Conservation (phyloP, 2,888 invertebrate genomes). For the Ptilodon capucinus region DNA sequence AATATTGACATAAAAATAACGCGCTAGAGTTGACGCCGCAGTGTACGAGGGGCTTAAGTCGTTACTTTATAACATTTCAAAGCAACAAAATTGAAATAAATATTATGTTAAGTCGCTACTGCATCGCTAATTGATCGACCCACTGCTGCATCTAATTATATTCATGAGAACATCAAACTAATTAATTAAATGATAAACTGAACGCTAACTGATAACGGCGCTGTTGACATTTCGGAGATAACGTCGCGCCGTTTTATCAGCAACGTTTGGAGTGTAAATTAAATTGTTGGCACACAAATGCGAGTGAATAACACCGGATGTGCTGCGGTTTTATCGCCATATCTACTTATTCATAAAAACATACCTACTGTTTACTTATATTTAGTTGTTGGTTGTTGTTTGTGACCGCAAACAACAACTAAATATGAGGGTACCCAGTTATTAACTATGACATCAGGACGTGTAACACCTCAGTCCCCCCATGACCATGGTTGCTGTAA, state of each 20-base stretch:
- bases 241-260: slow-evolving; percentile 23
- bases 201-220: slow-evolving; percentile 17
- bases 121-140: slow-evolving; percentile 25
- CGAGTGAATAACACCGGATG: background rate
- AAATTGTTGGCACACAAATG: slow-evolving; percentile 2
- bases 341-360: too few relatives aligned
- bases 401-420: too few relatives aligned
- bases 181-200: slow-evolving; percentile 33
- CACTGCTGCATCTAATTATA: slow-evolving; percentile 21
- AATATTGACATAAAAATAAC: too few relatives aligned
- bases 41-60: too few relatives aligned
- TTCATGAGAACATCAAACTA: slow-evolving; percentile 33
- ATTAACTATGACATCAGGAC: too few relatives aligned
- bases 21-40: too few relatives aligned
- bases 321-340: too few relatives aligned
- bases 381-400: too few relatives aligned
- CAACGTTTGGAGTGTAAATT: slow-evolving; percentile 15
- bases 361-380: too few relatives aligned
- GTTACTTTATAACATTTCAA: background rate
- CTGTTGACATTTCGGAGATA: slow-evolving; percentile 29
- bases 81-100: background rate
- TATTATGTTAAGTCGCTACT: slow-evolving; percentile 15
- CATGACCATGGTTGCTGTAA: too few relatives aligned
- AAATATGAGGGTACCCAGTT: too few relatives aligned
- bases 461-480: too few relatives aligned